Percentiles rank a stretch among this genome's conserved stretches.
These are phyloP conservation scores for Percina caprodes DNA, from an alignment of 2,113 vertebrate genomes.

Conservation along the genomic window DNA sequence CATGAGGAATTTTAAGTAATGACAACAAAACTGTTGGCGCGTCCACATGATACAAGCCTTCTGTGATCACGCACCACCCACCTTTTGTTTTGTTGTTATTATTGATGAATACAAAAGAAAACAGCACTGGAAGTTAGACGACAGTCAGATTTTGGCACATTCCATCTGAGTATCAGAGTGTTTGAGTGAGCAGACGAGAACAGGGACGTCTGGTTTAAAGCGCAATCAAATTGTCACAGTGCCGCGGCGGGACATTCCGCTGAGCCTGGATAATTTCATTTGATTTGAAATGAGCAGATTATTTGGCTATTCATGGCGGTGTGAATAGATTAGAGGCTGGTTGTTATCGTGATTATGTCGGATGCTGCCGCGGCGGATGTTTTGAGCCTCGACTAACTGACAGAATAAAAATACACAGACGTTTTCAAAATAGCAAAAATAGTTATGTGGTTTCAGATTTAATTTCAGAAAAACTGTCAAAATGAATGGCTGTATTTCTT, in stretches of 20 bases:
- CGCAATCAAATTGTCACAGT: slow-evolving; percentile 7
- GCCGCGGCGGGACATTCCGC: background rate
- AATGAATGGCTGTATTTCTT: background rate
- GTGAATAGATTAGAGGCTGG: slow-evolving; percentile 26
- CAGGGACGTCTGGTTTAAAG: background rate
- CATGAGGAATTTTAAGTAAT: no score
- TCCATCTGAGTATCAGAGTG: background rate
- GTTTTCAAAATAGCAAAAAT: background rate
- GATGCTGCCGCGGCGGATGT: slow-evolving; percentile 15
- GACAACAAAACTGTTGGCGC: no score
- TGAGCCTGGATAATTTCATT: slow-evolving; percentile 44
- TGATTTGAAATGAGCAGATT: slow-evolving; percentile 18
- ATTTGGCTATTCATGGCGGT: background rate
- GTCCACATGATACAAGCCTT: no score
- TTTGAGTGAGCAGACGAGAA: background rate
- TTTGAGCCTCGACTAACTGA: background rate
- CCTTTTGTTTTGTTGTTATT: no score
- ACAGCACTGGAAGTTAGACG: no score
- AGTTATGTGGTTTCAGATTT: no score
- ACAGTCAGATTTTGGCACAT: no score
- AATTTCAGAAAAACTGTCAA: no score
- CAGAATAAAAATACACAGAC: background rate
- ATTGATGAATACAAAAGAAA: no score
- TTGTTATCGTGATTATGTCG: slow-evolving; percentile 26
- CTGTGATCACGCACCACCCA: no score